Base-by-base conservation (phyloP, 1,140 invertebrate species). In the Aphelenchoides avenae region DNA sequence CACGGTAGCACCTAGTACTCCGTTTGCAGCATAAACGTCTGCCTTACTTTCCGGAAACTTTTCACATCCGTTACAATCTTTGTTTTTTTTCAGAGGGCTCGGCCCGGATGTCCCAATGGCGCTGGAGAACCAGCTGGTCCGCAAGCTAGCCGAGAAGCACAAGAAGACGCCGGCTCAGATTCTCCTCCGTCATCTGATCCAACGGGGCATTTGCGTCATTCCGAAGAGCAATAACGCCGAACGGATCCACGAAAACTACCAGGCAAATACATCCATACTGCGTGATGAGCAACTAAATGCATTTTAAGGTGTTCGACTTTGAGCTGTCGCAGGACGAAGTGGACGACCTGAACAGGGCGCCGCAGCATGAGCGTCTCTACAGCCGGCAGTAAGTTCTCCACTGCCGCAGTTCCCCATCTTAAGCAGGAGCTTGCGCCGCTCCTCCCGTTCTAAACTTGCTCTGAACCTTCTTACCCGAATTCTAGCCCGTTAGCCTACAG, bases 171-270 rank as follows among this genome's bases (percentile, higher is more conserved):
- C 86, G 5, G 88, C 87, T 1, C 88, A 91, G 80, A 79, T 92
- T 41, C 79, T 91, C 36, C 75, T 92, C 0, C 81, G 86, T 37
- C 87, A 86, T 77, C 81, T 87, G 41, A 71, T 89, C 0, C 85
- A 89, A 76, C 80, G 83, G 46, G 85, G 84, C 7, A 79, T 89
- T 6, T 79, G 84, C 36, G 86, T 87, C 15, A 89, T 92, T 73
- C 89, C 89, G 39, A 92, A 91, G 79, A 89, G 87, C 73, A 84
- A 84, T 0, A 87, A 85, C 70, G 79, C 84, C 0, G 76, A 82
- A 6, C 82, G 88, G 67, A 80, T 91, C 1, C 83, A 83, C 68
- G 75, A 82, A 52, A 50, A 50, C 26, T n/a, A 31, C 20, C 5
- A n/a, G n/a, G n/a, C n/a, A n/a, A n/a, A n/a, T n/a, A n/a, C n/a